phyloP scores from a whole-genome alignment of 1,140 invertebrate genomes.

The Drosophila grimshawi region DNA sequence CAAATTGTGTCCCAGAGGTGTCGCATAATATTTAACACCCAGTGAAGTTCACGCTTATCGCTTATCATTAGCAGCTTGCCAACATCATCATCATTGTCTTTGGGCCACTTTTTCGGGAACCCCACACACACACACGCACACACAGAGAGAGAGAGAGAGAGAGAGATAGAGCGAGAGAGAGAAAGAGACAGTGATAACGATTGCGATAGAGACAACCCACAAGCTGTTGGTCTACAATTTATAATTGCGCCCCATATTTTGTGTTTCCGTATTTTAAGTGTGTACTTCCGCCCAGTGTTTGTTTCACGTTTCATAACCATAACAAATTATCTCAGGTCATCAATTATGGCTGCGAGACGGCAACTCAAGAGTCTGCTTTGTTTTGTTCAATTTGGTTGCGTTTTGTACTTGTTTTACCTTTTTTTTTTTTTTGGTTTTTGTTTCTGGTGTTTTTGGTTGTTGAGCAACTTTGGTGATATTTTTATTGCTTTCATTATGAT shows the following conservation, averaged over 20 bases:
- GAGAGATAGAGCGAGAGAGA: neutral
- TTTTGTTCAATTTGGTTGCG: conserved; percentile 1
- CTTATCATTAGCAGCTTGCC: conserved; percentile 55
- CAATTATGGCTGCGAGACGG: conserved; percentile 70
- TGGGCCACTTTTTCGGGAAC: neutral
- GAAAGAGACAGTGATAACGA: neutral
- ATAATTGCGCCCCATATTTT: conserved; percentile 72
- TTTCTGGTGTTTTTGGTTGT: conserved; percentile 29
- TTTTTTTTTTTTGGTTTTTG: conserved; percentile 10
- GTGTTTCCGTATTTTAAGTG: conserved; percentile 38
- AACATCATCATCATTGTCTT: conserved; percentile 2
- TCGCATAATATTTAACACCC: conserved; percentile 54
- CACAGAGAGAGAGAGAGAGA: neutral
- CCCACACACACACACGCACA: neutral
- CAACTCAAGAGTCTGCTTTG: conserved; percentile 34
- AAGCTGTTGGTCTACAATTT: conserved; percentile 43
- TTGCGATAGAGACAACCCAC: conserved; percentile 10
- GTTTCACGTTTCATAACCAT: conserved; percentile 70
- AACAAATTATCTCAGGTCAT: conserved; percentile 82
- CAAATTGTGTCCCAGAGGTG: conserved; percentile 46
- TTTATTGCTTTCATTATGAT: conserved; percentile 82
- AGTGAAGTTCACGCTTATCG: conserved; percentile 49
- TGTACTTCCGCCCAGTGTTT: conserved; percentile 51
- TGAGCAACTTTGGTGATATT: conserved; percentile 64
- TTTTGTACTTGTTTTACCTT: conserved; percentile 25